Evolutionary conservation across 2,888 invertebrate species (phyloP), one percentile per base, ranked within the genome.

Genomic region (Hirtodrosophila cameraria): DNA sequence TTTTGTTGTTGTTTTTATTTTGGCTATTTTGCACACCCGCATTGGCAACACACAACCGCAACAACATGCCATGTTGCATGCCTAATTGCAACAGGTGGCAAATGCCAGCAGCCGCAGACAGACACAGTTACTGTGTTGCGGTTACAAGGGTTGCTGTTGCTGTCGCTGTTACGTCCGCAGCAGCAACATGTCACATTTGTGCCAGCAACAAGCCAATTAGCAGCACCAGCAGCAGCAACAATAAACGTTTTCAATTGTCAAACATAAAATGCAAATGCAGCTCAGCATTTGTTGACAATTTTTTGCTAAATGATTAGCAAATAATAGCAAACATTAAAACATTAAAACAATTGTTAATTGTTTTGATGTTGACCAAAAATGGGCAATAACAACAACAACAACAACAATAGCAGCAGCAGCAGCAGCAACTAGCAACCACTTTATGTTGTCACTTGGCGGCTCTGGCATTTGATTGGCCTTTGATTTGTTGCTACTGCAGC

Each of bases 61-160:
- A 60, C 86, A 87, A 85, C 88, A 86, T 84, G 88, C 71, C 87
- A 84, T 87, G 88, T 84, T 82, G 88, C 81, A 83, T 87, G 84
- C 88, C 86, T 82, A 83, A 88, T 88, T 88, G 87, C 83, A 83
- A 84, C 83, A 84, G 83, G 83, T 88, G 88, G 83, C 88, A 83
- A 86, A 78, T 87, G 86, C 67, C 76, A 61, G 59, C 74, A 55
- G 65, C 71, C 33, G 41, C 65, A 68, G 53, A 38, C 52, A 50
- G 31, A 55, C 54, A 66, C 57, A 80, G 62, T 69, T 61, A 59
- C 38, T 35, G 35, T 38, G n/a, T 58, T 84, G 81, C 68, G 74
- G 81, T 76, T 72, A 58, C 57, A 70, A 70, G 70, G 75, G 72
- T 70, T 70, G 59, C 53, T 50, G 58, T 57, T 52, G 53, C 31